phyloP scores from a whole-genome alignment of 2,113 vertebrate species.

The Falco punctatus region DNA sequence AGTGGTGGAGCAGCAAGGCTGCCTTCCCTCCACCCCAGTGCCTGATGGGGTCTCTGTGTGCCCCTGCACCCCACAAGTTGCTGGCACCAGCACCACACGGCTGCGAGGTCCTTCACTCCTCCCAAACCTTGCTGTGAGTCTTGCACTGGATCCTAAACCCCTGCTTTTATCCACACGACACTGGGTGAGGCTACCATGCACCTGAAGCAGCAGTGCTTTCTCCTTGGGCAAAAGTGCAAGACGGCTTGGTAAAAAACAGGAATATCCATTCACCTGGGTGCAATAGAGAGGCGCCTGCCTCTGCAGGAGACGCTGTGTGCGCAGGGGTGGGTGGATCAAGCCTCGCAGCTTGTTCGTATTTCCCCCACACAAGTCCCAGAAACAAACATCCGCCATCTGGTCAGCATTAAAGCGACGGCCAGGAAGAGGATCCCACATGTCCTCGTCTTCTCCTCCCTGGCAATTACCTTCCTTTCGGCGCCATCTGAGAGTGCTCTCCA shows the following conservation, averaged over 20 bases:
- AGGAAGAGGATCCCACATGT: constrained; percentile 30
- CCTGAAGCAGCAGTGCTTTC: background rate
- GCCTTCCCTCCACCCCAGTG: background rate
- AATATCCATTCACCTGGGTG: background rate
- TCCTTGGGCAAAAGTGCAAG: background rate
- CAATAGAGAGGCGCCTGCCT: background rate
- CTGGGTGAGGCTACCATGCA: background rate
- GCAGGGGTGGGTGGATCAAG: background rate
- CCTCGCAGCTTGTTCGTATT: constrained; percentile 1
- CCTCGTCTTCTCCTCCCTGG: background rate
- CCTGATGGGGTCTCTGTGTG: accelerated
- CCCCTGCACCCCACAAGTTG: accelerated
- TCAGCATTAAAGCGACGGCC: background rate
- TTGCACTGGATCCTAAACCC: background rate
- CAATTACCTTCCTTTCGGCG: background rate
- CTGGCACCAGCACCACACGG: accelerated
- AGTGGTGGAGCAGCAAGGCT: background rate
- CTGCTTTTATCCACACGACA: background rate
- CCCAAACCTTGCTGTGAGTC: background rate
- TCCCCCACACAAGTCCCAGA: constrained; percentile 14
- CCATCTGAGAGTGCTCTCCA: constrained; percentile 1
- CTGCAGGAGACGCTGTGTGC: background rate
- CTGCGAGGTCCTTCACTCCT: background rate
- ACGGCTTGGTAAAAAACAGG: background rate
- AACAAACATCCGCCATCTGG: constrained; percentile 58